These are phyloP conservation scores for Caenorhabditis remanei DNA, from an alignment of 1,140 invertebrate genomes.

Conservation along the genomic window DNA sequence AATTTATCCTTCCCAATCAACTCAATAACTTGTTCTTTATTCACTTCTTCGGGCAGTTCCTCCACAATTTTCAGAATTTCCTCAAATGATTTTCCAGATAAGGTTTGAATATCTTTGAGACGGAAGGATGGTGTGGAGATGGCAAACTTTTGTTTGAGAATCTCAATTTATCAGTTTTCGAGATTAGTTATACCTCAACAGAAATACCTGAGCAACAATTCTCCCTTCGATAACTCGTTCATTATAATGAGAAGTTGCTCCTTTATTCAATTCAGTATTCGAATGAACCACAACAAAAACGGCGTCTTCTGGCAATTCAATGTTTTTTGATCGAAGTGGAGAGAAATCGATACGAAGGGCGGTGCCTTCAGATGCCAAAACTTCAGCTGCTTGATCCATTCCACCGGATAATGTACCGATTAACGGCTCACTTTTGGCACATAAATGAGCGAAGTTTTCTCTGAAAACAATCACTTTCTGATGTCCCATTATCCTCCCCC, in stretches of 20 bases:
- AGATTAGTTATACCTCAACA: constrained; percentile 11
- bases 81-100: constrained; percentile 81
- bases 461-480: constrained; percentile 73
- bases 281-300: constrained; percentile 94
- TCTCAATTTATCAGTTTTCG: constrained; percentile 61
- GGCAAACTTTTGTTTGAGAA: background rate
- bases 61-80: constrained; percentile 83
- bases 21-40: constrained; percentile 44
- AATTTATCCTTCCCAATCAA: constrained; percentile 49
- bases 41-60: constrained; percentile 80
- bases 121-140: constrained; percentile 56
- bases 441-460: constrained; percentile 86
- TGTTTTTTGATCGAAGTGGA: constrained; percentile 86
- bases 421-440: constrained; percentile 89
- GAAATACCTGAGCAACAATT: constrained; percentile 85
- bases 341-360: constrained; percentile 89
- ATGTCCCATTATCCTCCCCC: background rate
- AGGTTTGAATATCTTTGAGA: constrained; percentile 85
- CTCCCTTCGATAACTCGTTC: constrained; percentile 92
- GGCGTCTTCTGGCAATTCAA: constrained; percentile 85
- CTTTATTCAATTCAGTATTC: constrained; percentile 89
- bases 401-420: constrained; percentile 91
- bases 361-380: constrained; percentile 87
- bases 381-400: constrained; percentile 99
- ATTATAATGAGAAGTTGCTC: constrained; percentile 90